Percentiles rank a stretch among this genome's conserved stretches.
Conservation (phyloP, 2,888 invertebrate species). For the Harpagoxenus sublaevis region DNA sequence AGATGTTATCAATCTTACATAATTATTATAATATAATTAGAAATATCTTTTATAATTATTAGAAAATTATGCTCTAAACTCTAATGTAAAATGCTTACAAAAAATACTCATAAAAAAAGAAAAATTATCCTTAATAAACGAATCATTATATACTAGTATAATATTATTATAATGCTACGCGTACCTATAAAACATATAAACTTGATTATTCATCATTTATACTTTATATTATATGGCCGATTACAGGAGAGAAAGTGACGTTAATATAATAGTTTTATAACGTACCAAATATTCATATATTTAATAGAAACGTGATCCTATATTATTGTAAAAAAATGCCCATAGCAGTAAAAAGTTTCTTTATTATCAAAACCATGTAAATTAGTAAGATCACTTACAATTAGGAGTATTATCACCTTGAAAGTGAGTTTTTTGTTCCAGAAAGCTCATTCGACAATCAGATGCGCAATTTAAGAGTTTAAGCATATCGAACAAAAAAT, state of each 20-base stretch:
- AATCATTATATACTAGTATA: background rate
- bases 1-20: background rate
- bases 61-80: background rate
- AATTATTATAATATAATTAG: background rate
- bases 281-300: background rate
- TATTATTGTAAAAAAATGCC: background rate
- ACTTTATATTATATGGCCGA: background rate
- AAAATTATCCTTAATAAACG: background rate
- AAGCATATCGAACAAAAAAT: background rate
- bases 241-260: conserved; percentile 2
- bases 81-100: background rate
- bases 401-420: conserved; percentile 17
- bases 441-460: conserved; percentile 4
- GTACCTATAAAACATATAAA: background rate
- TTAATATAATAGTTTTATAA: background rate
- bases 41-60: background rate
- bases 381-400: background rate
- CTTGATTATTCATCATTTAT: background rate
- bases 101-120: background rate
- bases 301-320: background rate
- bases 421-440: conserved; percentile 16
- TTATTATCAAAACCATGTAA: background rate
- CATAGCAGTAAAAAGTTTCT: background rate
- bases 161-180: background rate
- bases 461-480: background rate